phyloP scores from a whole-genome alignment of 2,797 vertebrate species.

The Neosalanx taihuensis region DNA sequence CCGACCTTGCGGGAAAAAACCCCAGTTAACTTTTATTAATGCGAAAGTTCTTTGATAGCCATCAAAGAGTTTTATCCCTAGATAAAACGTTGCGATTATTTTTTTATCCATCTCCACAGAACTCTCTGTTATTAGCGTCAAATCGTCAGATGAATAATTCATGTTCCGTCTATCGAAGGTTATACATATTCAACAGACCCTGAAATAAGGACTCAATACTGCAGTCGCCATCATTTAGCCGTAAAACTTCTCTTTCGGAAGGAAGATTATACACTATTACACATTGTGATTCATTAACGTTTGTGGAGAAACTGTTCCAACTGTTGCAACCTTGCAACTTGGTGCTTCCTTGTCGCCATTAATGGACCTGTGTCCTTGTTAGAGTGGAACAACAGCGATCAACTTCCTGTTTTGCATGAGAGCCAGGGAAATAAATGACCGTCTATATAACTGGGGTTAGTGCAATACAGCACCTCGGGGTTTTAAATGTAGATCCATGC shows the following conservation, averaged over 20 bases:
- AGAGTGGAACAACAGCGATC: too few relatives aligned
- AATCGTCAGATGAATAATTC: background rate
- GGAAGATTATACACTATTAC: conserved; percentile 4
- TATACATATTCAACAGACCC: conserved; percentile 38
- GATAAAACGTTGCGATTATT: background rate
- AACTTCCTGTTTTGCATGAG: too few relatives aligned
- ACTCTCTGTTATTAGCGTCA: background rate
- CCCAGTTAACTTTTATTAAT: background rate
- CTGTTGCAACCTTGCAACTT: background rate
- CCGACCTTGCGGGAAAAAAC: too few relatives aligned
- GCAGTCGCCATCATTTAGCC: conserved; percentile 20
- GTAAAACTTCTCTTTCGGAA: conserved; percentile 21
- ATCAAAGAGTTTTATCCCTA: background rate
- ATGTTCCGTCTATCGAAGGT: conserved; percentile 9
- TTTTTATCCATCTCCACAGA: background rate
- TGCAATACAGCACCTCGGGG: too few relatives aligned
- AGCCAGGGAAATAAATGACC: background rate
- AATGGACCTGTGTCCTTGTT: too few relatives aligned
- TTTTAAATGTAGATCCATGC: too few relatives aligned
- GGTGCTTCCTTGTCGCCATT: too few relatives aligned
- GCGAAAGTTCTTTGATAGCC: background rate
- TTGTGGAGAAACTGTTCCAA: background rate
- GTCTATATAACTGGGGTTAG: too few relatives aligned
- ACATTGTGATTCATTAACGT: background rate
- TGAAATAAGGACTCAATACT: conserved; percentile 23